A percentile compares a stretch with the other conserved stretches of the same genome.
Conservation (phyloP, 2,113 vertebrate species). For the Scomber scombrus region DNA sequence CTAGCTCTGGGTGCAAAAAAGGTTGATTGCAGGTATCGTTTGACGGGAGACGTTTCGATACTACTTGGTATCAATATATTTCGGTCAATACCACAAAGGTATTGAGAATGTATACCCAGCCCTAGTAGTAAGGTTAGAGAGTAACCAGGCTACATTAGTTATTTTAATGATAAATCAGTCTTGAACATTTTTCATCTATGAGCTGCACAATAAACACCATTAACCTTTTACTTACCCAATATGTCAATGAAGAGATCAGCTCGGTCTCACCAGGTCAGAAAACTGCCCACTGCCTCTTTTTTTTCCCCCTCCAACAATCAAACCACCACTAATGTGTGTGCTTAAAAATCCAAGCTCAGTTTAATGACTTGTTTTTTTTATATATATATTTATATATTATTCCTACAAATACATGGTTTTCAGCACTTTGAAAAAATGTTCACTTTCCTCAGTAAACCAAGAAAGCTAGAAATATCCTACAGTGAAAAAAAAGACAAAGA, state of each 20-base stretch:
- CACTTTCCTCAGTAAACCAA: slow-evolving; percentile 84
- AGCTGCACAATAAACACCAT: not conserved
- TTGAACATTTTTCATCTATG: too few species aligned
- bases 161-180: too few species aligned
- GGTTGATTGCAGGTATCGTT: too few species aligned
- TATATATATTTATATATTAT: slow-evolving; percentile 82
- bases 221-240: slow-evolving; percentile 5
- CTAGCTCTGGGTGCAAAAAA: too few species aligned
- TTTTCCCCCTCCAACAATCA: slow-evolving; percentile 52
- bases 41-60: too few species aligned
- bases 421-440: slow-evolving; percentile 85
- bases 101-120: too few species aligned
- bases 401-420: slow-evolving; percentile 88
- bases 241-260: not conserved
- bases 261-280: slow-evolving; percentile 2
- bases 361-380: slow-evolving; percentile 82
- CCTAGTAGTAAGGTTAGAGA: too few species aligned
- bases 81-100: too few species aligned
- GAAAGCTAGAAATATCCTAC: slow-evolving; percentile 86
- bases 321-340: slow-evolving; percentile 76
- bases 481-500: slow-evolving; percentile 83
- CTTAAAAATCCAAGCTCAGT: slow-evolving; percentile 87
- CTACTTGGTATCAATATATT: too few species aligned
- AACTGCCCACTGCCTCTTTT: not conserved
- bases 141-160: too few species aligned